Base-by-base conservation (phyloP, 2,888 invertebrate genomes). In the Pollenia amentaria region DNA sequence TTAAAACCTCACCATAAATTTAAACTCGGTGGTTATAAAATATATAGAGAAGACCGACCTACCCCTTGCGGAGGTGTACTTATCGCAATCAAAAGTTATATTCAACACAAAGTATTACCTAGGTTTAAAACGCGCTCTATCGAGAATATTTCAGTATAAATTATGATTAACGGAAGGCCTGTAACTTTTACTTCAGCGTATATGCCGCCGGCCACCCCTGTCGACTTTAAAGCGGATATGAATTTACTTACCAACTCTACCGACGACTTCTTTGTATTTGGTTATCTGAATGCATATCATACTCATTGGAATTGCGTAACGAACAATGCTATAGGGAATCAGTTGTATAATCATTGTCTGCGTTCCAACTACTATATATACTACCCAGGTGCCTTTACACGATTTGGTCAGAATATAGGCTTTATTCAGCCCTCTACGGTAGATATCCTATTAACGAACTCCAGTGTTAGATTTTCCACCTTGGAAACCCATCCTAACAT, bases 241-340 rank as follows among this genome's bases (percentile, higher is more conserved):
- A 3, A 29, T 29, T 29, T 29, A 3, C 29, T 29, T 3, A 29
- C 29, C 29, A n/a, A n/a, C 11, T 11, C 69, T 16, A 38, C 51
- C 3, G 38, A 11, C 8, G 69, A 69, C 12, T 69, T 69, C 21
- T 69, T 51, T 40, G n/a, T 69, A 11, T 51, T 69, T 51, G 67
- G 67, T 29, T 48, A 62, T 62, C 40, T 62, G 16, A 62, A 62
- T 11, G 64, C 51, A 16, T 16, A 51, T 51, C 51, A 69, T 48
- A 51, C 51, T 3, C 14, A 51, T 40, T 69, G 69, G 51, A 69
- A 69, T 69, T 69, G 69, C 51, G 48, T 69, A 16, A n/a, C 69
- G 29, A 69, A 42, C 44, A 70, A 70, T 18, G n/a, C 40, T 21
- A 18, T 2, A 14, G 53, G 40, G 7, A 53, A 70, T 64, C 18